These are phyloP conservation scores for Ascidia mentula DNA, from an alignment of 23 tunicate species.

Conservation along the genomic window DNA sequence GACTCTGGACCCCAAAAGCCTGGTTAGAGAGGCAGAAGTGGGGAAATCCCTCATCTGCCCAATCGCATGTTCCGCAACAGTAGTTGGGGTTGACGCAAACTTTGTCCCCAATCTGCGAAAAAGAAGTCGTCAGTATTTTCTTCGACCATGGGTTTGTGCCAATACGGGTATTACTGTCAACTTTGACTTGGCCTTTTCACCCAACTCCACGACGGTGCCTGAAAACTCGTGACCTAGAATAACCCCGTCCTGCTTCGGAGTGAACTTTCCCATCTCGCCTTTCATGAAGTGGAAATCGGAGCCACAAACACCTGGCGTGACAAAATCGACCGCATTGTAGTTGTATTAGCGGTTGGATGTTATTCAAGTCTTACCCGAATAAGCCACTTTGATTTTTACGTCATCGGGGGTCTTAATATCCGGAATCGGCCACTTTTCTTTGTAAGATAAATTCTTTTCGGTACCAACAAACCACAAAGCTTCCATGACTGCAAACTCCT, in stretches of 20 bases:
- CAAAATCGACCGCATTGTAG: neutral
- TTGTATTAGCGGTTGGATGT: neutral
- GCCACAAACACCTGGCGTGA: conserved; percentile 61
- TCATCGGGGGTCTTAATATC: conserved; percentile 32
- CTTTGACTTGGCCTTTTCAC: conserved; percentile 30
- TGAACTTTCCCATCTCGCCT: conserved; percentile 77
- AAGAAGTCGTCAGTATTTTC: neutral
- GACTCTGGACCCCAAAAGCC: conserved; percentile 43
- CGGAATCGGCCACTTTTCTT: conserved; percentile 26
- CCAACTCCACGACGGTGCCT: conserved; percentile 64
- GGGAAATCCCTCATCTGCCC: conserved; percentile 29
- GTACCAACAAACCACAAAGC: conserved; percentile 78
- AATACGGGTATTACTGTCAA: neutral
- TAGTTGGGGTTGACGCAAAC: conserved; percentile 85
- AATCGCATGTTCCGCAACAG: conserved; percentile 60
- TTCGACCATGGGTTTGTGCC: neutral
- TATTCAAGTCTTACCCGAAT: conserved; percentile 36
- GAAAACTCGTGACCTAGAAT: conserved; percentile 84
- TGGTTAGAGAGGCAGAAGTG: conserved; percentile 67
- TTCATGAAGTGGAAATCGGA: conserved; percentile 76
- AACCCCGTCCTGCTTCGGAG: conserved; percentile 58
- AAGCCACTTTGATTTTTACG: conserved; percentile 81
- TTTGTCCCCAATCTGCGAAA: conserved; percentile 65
- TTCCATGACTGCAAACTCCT: too few species aligned
- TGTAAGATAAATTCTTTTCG: conserved; percentile 37